These are phyloP conservation scores for Lomographa bimaculata DNA, from an alignment of 2,888 invertebrate species.

Conservation along the genomic window DNA sequence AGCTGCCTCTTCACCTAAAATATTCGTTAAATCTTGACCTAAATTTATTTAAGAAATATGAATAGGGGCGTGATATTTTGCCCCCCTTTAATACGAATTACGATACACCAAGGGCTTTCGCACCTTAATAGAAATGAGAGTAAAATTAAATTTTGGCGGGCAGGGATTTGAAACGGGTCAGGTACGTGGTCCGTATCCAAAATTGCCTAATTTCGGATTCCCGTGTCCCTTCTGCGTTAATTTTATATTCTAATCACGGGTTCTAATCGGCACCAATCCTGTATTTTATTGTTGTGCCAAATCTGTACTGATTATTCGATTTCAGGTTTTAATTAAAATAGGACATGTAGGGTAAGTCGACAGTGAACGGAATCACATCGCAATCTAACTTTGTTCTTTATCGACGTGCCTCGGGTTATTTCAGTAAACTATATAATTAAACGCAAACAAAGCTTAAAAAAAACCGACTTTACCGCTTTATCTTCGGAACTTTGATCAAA, in stretches of 20 bases:
- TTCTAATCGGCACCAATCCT: slow-evolving; percentile 29
- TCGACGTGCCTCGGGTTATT: too few relatives aligned
- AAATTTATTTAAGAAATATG: too few relatives aligned
- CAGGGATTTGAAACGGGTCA: slow-evolving; percentile 28
- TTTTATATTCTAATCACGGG: slow-evolving; percentile 54
- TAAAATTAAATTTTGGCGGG: slow-evolving; percentile 34
- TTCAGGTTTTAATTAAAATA: slow-evolving; percentile 26
- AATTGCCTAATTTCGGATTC: slow-evolving; percentile 47
- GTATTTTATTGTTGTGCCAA: slow-evolving; percentile 28
- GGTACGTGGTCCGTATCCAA: slow-evolving; percentile 28
- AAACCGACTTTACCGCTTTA: too few relatives aligned
- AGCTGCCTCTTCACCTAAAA: too few relatives aligned
- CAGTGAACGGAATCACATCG: too few relatives aligned
- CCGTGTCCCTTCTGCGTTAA: slow-evolving; percentile 38
- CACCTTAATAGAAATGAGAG: slow-evolving; percentile 45
- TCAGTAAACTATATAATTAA: too few relatives aligned
- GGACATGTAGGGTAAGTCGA: not conserved
- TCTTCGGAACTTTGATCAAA: too few relatives aligned
- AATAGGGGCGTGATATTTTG: slow-evolving; percentile 33
- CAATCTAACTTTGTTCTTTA: too few relatives aligned
- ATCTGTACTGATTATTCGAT: slow-evolving; percentile 25
- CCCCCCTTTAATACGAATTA: slow-evolving; percentile 40
- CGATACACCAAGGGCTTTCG: slow-evolving; percentile 34
- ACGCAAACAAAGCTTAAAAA: too few relatives aligned
- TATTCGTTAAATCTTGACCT: too few relatives aligned